Evolutionary conservation across 2,797 vertebrate genomes (phyloP).

Genomic region (Coendou prehensilis): DNA sequence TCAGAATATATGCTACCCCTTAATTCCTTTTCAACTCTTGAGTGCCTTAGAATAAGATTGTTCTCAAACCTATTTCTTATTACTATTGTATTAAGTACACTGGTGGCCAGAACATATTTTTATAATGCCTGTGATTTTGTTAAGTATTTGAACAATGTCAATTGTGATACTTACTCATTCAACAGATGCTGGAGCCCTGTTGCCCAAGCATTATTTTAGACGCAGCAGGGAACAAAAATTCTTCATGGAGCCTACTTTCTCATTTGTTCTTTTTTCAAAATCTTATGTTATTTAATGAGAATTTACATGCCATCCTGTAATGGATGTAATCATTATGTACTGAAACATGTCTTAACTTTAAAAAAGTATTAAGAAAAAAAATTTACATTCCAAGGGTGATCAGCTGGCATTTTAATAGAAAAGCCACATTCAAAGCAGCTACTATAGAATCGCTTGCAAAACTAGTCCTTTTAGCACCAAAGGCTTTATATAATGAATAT

Average conservation of each 20-base stretch:
- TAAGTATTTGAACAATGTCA: constrained; percentile 2
- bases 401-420: too few species aligned
- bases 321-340: too few species aligned
- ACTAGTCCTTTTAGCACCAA: too few species aligned
- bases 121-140: constrained; percentile 52
- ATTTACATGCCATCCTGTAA: not conserved
- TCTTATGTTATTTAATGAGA: not conserved
- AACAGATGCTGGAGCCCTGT: not conserved
- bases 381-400: too few species aligned
- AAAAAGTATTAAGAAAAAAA: too few species aligned
- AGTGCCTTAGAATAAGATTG: not conserved
- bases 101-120: not conserved
- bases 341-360: too few species aligned
- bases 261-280: not conserved
- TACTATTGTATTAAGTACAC: not conserved
- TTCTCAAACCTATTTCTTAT: not conserved
- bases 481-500: too few species aligned
- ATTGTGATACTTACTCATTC: constrained; percentile 3
- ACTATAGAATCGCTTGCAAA: too few species aligned
- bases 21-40: constrained; percentile 5
- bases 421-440: too few species aligned
- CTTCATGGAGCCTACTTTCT: not conserved
- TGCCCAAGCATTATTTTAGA: too few species aligned
- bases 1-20: not conserved
- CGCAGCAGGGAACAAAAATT: not conserved